These are phyloP conservation scores for Porites lobata DNA, from an alignment of 92 coral and sea anemone species.

Conservation along the genomic window DNA sequence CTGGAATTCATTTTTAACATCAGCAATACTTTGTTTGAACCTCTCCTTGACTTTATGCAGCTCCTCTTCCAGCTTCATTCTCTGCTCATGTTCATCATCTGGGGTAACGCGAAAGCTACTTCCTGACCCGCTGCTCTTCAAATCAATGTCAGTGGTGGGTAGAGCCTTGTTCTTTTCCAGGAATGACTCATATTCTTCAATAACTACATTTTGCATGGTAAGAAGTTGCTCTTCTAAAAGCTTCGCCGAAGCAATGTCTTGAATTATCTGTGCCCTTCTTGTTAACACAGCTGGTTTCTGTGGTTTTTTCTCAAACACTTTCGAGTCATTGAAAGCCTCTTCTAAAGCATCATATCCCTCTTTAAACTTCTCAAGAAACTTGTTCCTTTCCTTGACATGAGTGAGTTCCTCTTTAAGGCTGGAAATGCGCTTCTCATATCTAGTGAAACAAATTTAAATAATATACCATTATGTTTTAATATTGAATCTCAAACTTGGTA, in stretches of 20 bases:
- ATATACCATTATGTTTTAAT: background rate
- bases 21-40: conserved; percentile 84
- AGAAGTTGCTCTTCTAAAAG: conserved; percentile 90
- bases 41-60: conserved; percentile 73
- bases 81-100: conserved; percentile 80
- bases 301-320: conserved; percentile 71
- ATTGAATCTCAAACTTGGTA: no score
- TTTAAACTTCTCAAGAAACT: conserved; percentile 79
- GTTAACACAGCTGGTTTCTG: conserved; percentile 79
- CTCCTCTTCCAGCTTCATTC: conserved; percentile 59
- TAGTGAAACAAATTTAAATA: background rate
- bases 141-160: conserved; percentile 40
- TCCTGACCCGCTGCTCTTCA: conserved; percentile 31
- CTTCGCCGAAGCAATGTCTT: conserved; percentile 91
- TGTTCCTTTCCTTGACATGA: conserved; percentile 69
- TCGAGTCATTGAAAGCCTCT: conserved; percentile 83
- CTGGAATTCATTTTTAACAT: conserved; percentile 89
- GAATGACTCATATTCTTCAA: conserved; percentile 88
- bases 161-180: conserved; percentile 77
- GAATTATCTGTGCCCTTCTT: conserved; percentile 75
- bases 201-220: conserved; percentile 83
- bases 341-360: conserved; percentile 93
- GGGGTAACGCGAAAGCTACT: conserved; percentile 43
- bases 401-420: conserved; percentile 82
- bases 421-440: conserved; percentile 67